Percentiles rank a stretch among this genome's conserved stretches.
These are phyloP conservation scores for Ametastegia equiseti DNA, from an alignment of 2,888 invertebrate genomes.

Conservation along the genomic window DNA sequence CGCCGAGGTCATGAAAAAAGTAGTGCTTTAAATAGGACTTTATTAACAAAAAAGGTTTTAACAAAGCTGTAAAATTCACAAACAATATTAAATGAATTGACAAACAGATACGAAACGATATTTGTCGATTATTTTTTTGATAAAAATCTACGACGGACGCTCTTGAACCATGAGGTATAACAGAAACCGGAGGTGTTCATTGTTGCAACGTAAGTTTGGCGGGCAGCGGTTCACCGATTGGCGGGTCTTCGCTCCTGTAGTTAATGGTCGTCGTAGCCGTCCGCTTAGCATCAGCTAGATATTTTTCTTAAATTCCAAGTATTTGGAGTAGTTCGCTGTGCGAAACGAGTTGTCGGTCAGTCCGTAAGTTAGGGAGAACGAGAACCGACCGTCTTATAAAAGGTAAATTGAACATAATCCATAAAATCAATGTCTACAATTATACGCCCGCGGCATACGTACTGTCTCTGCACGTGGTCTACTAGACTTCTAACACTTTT, in stretches of 20 bases:
- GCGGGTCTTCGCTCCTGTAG: slow-evolving; percentile 64
- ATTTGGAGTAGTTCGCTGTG: slow-evolving; percentile 66
- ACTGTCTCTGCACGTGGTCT: slow-evolving; percentile 57
- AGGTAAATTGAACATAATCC: slow-evolving; percentile 33
- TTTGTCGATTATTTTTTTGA: neutral
- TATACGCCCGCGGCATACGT: slow-evolving; percentile 39
- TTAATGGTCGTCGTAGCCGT: slow-evolving; percentile 66
- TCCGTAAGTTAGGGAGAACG: slow-evolving; percentile 11
- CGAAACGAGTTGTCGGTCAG: slow-evolving; percentile 30
- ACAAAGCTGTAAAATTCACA: neutral
- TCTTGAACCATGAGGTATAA: slow-evolving; percentile 14
- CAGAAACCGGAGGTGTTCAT: slow-evolving; percentile 55
- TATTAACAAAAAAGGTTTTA: neutral
- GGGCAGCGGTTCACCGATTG: slow-evolving; percentile 62
- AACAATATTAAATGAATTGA: neutral
- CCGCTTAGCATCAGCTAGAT: slow-evolving; percentile 69
- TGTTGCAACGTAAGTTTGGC: slow-evolving; percentile 62
- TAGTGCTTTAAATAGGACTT: slow-evolving; percentile 8
- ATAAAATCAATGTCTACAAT: slow-evolving; percentile 35
- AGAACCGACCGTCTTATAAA: slow-evolving; percentile 24
- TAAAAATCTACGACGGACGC: neutral
- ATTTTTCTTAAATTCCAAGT: slow-evolving; percentile 68
- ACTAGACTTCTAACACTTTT: slow-evolving; percentile 32
- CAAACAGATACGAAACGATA: neutral
- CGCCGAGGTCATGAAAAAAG: slow-evolving; percentile 13